Evolutionary conservation across 1,140 invertebrate genomes (phyloP), one percentile per base, ranked within the genome.

Genomic region (Drosophila nigromelanica): DNA sequence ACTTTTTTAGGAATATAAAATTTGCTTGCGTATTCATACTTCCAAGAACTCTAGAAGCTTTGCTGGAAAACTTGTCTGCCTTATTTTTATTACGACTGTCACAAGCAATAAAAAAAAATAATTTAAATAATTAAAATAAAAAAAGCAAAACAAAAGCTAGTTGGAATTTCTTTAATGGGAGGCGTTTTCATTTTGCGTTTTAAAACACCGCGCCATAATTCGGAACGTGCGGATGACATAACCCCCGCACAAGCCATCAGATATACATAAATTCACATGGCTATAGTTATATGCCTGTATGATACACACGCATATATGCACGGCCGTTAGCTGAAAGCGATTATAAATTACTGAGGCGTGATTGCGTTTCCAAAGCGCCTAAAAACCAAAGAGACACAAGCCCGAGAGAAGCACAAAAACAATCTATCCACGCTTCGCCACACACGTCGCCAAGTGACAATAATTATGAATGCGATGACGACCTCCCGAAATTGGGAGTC

Each of bases 261-360:
- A 54, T 54, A 10, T 14, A 35, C 7, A 35, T 8, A 33, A 8
- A 33, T 35, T 8, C 7, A 8, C 33, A 35, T n/a, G 15, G 2
- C 3, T 4, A 37, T 39, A 15, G 8, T 6, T 33, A 45, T 11
- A 45, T 33, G 15, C 15, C 27, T 56, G 24, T 43, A 56, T 21
- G 27, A 12, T 21, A 27, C 27, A 45, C 37, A 27, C 11, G 45
- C 24, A 21, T 48, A 21, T 21, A 33, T 42, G 30, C 48, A 39
- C 47, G 50, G 67, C 27, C 11, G 48, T 52, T 60, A 61, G 48
- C 59, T 69, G 48, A 37, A 69, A 43, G 60, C 67, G 43, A 18
- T 80, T 54, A 86, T 85, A 72, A 72, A 86, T 78, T 69, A 70
- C 30, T 62, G 83, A 66, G 70, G 78, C 82, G 83, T 87, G 82